Conservation (phyloP, 2,797 vertebrate species). For the Onychomys arenicola region DNA sequence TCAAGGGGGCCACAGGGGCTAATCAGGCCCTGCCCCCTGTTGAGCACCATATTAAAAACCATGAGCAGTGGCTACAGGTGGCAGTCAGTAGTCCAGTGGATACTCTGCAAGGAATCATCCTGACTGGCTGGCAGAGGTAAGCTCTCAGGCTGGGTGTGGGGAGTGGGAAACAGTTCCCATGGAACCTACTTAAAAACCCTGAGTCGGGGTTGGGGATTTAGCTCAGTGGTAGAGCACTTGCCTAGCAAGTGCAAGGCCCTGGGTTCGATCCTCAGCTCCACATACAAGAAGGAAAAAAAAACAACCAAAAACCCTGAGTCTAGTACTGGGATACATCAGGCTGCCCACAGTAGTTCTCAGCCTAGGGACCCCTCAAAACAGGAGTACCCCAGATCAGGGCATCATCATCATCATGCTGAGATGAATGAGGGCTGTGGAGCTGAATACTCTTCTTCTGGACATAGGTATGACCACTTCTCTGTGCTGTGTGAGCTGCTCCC, state of each 20-base stretch:
- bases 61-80: conserved; percentile 94
- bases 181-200: no score
- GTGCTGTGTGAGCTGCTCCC: conserved; percentile 98
- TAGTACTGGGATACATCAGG: neutral
- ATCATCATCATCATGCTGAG: neutral
- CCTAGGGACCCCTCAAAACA: neutral
- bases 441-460: neutral
- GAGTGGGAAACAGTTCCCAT: rapidly evolving
- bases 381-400: neutral
- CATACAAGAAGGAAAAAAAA: no score
- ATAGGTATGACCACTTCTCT: conserved; percentile 95
- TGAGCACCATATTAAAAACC: conserved; percentile 95
- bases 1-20: conserved; percentile 95
- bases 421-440: neutral
- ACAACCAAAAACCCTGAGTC: no score
- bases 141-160: neutral
- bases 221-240: no score
- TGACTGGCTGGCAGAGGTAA: conserved; percentile 99
- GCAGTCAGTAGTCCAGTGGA: conserved; percentile 82
- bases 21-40: conserved; percentile 91
- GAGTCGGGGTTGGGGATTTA: no score
- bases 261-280: no score
- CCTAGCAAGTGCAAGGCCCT: no score
- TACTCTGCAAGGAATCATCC: conserved; percentile 91
- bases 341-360: neutral